phyloP scores from a whole-genome alignment of 2,888 invertebrate genomes.

The Temnothorax unifasciatus region DNA sequence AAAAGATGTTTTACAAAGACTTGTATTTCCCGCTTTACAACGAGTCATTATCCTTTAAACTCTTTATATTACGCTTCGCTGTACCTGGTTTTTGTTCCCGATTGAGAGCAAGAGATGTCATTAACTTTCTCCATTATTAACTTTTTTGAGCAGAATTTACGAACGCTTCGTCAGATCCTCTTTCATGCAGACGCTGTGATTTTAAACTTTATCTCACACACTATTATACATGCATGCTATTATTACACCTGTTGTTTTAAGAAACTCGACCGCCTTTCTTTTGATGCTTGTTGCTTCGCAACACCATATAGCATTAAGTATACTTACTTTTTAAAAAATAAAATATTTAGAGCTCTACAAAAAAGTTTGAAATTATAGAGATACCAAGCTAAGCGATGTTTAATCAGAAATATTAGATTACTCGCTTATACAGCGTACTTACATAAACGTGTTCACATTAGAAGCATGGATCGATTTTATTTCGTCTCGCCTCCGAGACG shows the following conservation, averaged over 20 bases:
- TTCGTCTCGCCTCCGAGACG: constrained; percentile 53
- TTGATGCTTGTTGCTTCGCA: neutral
- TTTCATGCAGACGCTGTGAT: neutral
- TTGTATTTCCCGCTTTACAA: constrained; percentile 23
- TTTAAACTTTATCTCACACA: constrained; percentile 1
- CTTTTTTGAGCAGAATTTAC: constrained; percentile 7
- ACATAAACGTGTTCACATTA: constrained; percentile 34
- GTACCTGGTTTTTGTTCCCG: neutral
- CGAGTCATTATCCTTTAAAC: constrained; percentile 44
- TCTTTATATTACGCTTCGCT: constrained; percentile 26
- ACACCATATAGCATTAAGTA: neutral
- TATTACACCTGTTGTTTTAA: neutral
- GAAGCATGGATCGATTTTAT: constrained; percentile 52
- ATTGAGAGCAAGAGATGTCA: constrained; percentile 25
- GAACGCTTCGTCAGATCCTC: constrained; percentile 13
- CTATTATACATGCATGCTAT: neutral
- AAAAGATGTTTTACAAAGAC: constrained; percentile 50
- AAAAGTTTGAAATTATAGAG: neutral
- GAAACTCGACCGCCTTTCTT: neutral
- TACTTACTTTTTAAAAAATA: neutral
- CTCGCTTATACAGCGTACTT: neutral
- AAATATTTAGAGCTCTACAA: neutral
- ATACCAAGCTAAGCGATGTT: neutral
- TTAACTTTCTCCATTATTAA: constrained; percentile 39
- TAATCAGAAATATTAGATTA: neutral